phyloP scores from a whole-genome alignment of 2,797 vertebrate genomes.

The Astyanax mexicanus region DNA sequence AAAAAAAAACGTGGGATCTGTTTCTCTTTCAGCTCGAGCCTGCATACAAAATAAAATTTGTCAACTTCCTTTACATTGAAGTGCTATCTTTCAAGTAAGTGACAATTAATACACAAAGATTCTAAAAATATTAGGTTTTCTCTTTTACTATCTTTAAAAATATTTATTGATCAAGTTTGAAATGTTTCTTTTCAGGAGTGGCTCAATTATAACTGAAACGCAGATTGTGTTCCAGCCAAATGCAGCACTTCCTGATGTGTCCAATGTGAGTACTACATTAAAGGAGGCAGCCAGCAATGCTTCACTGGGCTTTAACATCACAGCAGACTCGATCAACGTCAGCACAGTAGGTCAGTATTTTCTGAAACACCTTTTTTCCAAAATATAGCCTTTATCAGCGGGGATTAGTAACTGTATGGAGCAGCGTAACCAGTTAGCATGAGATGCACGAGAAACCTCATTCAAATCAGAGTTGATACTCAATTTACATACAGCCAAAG shows the following conservation, averaged over 20 bases:
- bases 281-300: neutral
- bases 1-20: neutral
- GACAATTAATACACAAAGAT: neutral
- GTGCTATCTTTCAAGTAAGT: neutral
- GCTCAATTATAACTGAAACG: neutral
- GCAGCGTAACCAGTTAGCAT: too few relatives aligned
- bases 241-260: neutral
- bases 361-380: too few relatives aligned
- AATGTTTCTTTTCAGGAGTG: neutral
- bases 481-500: too few relatives aligned
- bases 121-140: neutral
- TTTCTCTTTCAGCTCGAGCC: neutral
- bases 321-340: neutral
- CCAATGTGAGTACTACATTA: neutral
- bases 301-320: neutral
- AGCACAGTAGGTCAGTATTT: neutral
- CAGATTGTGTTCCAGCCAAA: neutral
- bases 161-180: too few relatives aligned
- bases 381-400: too few relatives aligned
- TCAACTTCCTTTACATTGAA: neutral
- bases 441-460: too few relatives aligned
- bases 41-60: neutral
- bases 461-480: too few relatives aligned
- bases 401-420: too few relatives aligned
- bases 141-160: too few relatives aligned